Conservation (phyloP, 2,113 vertebrate genomes). For the Oenanthe oenanthe region DNA sequence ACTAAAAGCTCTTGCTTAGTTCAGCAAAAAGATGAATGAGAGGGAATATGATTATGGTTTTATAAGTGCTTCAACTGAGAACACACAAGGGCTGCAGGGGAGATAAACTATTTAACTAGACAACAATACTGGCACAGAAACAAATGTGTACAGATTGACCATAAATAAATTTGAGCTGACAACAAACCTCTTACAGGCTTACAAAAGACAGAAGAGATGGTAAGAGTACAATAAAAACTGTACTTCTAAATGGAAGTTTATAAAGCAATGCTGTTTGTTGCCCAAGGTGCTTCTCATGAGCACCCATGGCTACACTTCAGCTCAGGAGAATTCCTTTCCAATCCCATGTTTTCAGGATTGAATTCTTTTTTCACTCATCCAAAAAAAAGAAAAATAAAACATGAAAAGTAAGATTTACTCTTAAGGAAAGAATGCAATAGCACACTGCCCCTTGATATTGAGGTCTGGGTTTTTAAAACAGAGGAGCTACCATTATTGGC, state of each 20-base stretch:
- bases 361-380: background rate
- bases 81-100: background rate
- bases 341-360: background rate
- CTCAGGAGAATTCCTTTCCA: background rate
- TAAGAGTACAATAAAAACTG: background rate
- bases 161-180: conserved; percentile 25
- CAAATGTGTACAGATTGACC: background rate
- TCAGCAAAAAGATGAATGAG: conserved; percentile 19
- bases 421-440: background rate
- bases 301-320: background rate
- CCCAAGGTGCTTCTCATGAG: background rate
- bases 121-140: conserved; percentile 1
- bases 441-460: background rate
- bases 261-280: background rate
- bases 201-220: background rate
- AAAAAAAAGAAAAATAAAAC: background rate
- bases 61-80: background rate
- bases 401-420: background rate
- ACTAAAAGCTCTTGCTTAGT: background rate
- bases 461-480: background rate
- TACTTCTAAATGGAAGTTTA: background rate
- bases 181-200: background rate
- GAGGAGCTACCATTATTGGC: background rate
- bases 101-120: conserved; percentile 29
- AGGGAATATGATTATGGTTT: background rate